Base-by-base conservation (phyloP, 2,888 invertebrate genomes). In the Macropis europaea region DNA sequence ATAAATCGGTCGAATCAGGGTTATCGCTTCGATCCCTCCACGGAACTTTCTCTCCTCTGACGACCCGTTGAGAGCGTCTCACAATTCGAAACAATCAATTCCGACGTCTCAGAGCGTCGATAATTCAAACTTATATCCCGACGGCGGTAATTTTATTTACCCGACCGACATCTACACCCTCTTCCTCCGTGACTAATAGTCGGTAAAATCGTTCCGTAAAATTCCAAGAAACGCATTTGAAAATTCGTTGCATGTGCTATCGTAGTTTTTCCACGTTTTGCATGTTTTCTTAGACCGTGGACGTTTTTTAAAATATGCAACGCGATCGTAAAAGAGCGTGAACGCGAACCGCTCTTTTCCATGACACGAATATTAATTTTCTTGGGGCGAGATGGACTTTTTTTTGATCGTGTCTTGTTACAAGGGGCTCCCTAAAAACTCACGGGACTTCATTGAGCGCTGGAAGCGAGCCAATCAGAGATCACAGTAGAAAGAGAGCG, bases 401-500 rank as follows among this genome's bases (percentile, higher is more conserved):
- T 15, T 26, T n/a, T 6, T 2, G 11, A 19, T 30, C 7, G 13
- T 30, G 34, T 4, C 1, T 0, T n/a, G 34, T 15, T 36, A 32
- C 28, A 32, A 30, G 6, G 9, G 11, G n/a, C 43, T 32, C 13
- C 5, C n/a, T n/a, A 32, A 50, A 56, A 36, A 42, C 19, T 45
- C 36, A 11, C 24, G 24, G 45, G 57, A 64, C 48, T 73, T 72
- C 64, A 67, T 69, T 64, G 81, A 81, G 81, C 68, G 66, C 64
- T 80, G 78, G 79, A 81, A 81, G 69, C 78, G 81, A 71, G 80
- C 81, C 80, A 78, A 76, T 80, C 68, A 28, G 81, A 81, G 71
- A 80, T 63, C 59, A 73, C 81, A 64, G 74, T 61, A 69, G 64
- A 77, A 69, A 70, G 72, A 70, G 72, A 61, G 66, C 47, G 40